Conservation (phyloP, 2,888 invertebrate species). For the Spilosoma lubricipeda region DNA sequence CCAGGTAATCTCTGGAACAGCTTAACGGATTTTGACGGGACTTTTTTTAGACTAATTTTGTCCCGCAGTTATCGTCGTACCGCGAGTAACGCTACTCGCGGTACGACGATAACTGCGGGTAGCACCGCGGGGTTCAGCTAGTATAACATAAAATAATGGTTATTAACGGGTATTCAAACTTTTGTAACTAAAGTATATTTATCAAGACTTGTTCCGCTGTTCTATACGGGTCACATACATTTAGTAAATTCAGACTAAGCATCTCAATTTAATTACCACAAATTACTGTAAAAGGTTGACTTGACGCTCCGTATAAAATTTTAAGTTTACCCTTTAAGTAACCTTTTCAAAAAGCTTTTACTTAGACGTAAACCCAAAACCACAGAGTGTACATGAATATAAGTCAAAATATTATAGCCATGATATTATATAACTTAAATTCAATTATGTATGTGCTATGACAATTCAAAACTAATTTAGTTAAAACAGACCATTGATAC, state of each 20-base stretch:
- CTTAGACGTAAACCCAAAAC: background rate
- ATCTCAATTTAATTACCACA: background rate
- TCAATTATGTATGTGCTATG: background rate
- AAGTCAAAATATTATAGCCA: background rate
- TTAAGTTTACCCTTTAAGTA: background rate
- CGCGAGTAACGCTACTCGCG: no score
- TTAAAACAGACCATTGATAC: no score
- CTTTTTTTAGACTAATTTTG: no score
- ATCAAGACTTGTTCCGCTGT: background rate
- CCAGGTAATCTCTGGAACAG: no score
- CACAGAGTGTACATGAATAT: background rate
- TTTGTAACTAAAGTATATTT: background rate
- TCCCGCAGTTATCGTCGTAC: no score
- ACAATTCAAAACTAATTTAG: no score
- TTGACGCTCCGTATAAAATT: background rate
- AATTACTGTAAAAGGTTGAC: background rate
- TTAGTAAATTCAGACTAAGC: background rate
- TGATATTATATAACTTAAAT: background rate
- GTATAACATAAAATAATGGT: background rate
- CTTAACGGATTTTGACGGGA: no score
- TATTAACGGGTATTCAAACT: background rate
- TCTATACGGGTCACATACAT: background rate
- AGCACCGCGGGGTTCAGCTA: no score
- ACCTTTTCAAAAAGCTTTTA: background rate
- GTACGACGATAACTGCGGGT: no score